Conservation (phyloP, 2,797 vertebrate genomes). For the Distichodus sexfasciatus region DNA sequence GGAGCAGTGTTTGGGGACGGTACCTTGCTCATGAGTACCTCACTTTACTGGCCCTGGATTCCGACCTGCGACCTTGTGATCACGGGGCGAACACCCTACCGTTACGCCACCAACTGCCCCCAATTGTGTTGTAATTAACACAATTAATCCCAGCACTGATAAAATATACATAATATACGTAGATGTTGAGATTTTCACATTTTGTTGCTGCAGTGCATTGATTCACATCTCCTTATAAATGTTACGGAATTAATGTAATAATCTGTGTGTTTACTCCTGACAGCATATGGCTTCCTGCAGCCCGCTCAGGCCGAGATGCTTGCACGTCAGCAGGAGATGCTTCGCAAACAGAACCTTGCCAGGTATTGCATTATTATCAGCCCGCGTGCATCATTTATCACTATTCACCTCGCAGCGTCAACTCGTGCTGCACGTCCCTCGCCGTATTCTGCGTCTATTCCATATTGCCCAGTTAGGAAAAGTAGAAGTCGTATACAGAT, state of each 20-base stretch:
- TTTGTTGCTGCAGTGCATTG: no score
- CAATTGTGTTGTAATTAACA: no score
- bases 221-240: neutral
- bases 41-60: no score
- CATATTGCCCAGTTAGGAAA: neutral
- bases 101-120: no score
- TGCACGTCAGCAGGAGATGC: conserved; percentile 92
- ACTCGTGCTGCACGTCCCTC: neutral
- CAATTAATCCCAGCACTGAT: no score
- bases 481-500: neutral
- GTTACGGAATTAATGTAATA: neutral
- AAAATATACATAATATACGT: no score
- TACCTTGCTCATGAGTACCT: no score
- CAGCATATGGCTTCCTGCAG: conserved; percentile 93
- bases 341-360: conserved; percentile 93
- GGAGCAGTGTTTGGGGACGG: no score
- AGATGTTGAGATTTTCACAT: no score
- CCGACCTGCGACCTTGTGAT: no score
- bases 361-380: conserved; percentile 71
- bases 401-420: neutral
- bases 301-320: conserved; percentile 92
- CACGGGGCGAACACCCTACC: no score
- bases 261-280: conserved; percentile 22
- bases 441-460: neutral
- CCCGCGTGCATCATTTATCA: neutral